Base-by-base conservation (phyloP, 2,888 invertebrate genomes). In the Plemyria rubiginata region DNA sequence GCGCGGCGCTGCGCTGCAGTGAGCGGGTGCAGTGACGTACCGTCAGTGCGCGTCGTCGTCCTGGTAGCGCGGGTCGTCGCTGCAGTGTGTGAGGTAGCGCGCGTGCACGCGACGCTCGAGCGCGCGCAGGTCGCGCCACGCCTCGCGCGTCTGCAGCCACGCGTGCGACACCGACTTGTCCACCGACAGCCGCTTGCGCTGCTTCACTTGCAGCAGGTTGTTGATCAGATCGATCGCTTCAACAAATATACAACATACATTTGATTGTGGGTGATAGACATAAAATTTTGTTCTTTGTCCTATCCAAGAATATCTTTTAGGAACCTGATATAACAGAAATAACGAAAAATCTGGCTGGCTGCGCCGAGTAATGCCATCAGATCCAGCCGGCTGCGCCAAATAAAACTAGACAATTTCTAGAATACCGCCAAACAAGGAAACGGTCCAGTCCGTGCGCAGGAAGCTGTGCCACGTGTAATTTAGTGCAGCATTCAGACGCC, bases 221-320 rank as follows among this genome's bases (percentile, higher is more conserved):
- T 98, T 99, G 81, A 99, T 99, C 76, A 99, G 94, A 92, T 99
- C 99, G 86, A 99, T 98, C 65, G 99, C 99, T 98, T 94, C 54
- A 29, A 94, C 94, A 2, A 4, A 11, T 1, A 3, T 9, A 1
- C 6, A 38, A 11, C 36, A 3, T 2, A 38, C 36, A 22, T 38
- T 38, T 11, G 11, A 38, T 1, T 0, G 36, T 6, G n/a, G 5
- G 4, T n/a, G 5, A 41, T 12, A 41, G n/a, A 32, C 32, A 32
- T 22, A 22, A 22, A 3, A 2, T 1, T 22, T 22, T 2, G 3
- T 3, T 22, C 22, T 22, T 3, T 22, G 22, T 22, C n/a, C 22
- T 22, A 22, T 22, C 2, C 3, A 2, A 22, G 22, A 22, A 22
- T 22, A 22, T 22, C 1, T 22, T 22, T 3, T 22, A 22, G 3